Base-by-base conservation (phyloP, 2,888 invertebrate species). In the Stenichneumon culpator region DNA sequence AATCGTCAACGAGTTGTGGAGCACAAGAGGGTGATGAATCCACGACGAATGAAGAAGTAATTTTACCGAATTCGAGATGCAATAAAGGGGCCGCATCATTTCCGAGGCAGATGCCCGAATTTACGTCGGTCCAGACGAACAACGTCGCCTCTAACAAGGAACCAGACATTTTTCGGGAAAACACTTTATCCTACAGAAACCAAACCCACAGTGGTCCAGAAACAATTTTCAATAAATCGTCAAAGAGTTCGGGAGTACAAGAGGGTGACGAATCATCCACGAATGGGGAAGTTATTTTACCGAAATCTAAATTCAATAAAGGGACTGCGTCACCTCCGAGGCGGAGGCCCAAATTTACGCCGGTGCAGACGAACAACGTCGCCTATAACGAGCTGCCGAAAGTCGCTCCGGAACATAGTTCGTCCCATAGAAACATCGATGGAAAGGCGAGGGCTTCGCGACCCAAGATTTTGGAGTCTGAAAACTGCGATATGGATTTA, bases 341-440 rank as follows among this genome's bases (percentile, higher is more conserved):
- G 19, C 57, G 14, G 2, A 54, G 11, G 0, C 36, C 2, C 6
- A 86, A 86, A 74, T 84, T 86, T 44, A 85, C 72, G 39, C 86
- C 89, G 4, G 50, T 89, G 60, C 83, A 88, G 78, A 88, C 87
- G 47, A 90, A 90, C 79, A 89, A 89, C 63, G 36, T 88, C 11
- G 5, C 36, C n/a, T 88, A 88, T 54, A 83, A 89, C 70, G 47
- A 78, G 25, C 44, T 19, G n/a, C 11, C 32, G 2, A 68, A 32
- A 3, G 69, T 22, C 5, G 1, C 3, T 36, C 32, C 11, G 44
- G 60, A 81, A 44, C 72, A 60, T 5, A 25, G 2, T 19, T 50
- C 22, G 1, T 39, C 28, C 36, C 32, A 25, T 11, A 57, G 16
- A 44, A 25, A 67, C 19, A 14, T 11, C 14, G 32, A 22, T 11